Evolutionary conservation across 2,113 vertebrate genomes (phyloP).

Genomic region (Lathamus discolor): DNA sequence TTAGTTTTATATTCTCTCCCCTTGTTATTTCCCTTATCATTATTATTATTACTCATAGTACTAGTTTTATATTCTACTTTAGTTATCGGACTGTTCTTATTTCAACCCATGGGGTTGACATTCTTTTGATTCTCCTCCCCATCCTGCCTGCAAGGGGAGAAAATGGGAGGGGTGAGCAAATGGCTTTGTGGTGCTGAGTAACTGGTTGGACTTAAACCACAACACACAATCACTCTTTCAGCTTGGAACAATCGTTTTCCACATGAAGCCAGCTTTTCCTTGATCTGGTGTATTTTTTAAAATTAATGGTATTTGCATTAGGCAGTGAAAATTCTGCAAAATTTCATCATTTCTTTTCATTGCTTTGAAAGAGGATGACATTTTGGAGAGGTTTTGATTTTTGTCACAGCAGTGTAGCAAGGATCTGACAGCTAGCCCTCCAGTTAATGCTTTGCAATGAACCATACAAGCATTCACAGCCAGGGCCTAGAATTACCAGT

Average conservation of each 20-base stretch:
- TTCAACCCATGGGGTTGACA: neutral
- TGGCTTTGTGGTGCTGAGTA: neutral
- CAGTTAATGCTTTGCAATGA: neutral
- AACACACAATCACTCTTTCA: neutral
- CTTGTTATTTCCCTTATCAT: neutral
- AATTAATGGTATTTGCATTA: neutral
- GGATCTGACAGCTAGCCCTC: neutral
- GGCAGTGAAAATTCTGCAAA: neutral
- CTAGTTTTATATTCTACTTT: neutral
- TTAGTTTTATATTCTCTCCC: neutral
- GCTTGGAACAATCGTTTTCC: neutral
- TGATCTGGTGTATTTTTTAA: neutral
- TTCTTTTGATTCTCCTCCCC: neutral
- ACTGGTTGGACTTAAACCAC: neutral
- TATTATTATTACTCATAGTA: neutral
- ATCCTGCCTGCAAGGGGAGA: neutral
- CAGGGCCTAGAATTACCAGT: neutral
- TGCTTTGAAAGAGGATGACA: neutral
- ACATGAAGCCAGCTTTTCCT: neutral
- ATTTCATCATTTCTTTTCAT: neutral
- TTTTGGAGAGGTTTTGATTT: neutral
- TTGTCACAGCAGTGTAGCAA: neutral
- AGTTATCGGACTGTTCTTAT: neutral
- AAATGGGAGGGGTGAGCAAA: neutral
- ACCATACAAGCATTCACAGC: neutral